These are phyloP conservation scores for Hyles euphorbiae DNA, from an alignment of 1,140 invertebrate species.

Conservation along the genomic window DNA sequence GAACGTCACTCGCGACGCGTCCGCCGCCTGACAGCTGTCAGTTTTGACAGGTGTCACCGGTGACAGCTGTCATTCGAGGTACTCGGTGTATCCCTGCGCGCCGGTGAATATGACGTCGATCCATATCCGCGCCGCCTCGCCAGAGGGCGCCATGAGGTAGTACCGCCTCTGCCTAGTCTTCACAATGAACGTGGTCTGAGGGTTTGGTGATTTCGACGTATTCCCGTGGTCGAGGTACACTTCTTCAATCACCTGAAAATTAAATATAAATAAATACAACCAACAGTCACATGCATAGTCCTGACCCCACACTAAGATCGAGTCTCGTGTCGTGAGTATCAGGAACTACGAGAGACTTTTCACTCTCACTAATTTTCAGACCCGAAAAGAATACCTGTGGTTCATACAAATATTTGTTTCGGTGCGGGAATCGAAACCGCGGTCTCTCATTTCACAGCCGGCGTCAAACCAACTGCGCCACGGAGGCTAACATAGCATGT, in stretches of 20 bases:
- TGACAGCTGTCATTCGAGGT: slow-evolving; percentile 47
- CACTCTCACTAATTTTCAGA: no score
- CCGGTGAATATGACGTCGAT: slow-evolving; percentile 90
- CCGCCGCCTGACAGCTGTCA: not conserved
- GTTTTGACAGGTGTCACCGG: not conserved
- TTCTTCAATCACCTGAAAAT: slow-evolving; percentile 92
- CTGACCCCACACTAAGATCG: no score
- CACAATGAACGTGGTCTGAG: slow-evolving; percentile 95
- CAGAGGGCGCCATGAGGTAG: slow-evolving; percentile 93
- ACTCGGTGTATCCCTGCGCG: slow-evolving; percentile 70
- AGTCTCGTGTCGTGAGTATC: no score
- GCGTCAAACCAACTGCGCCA: no score
- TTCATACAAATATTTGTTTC: no score
- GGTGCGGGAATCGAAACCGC: no score
- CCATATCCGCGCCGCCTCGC: slow-evolving; percentile 97
- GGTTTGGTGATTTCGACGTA: slow-evolving; percentile 92
- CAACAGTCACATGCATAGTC: no score
- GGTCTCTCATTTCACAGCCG: no score
- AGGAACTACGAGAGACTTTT: no score
- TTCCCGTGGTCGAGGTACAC: slow-evolving; percentile 97
- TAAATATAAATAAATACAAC: no score
- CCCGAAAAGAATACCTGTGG: no score
- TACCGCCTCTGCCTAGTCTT: slow-evolving; percentile 94
- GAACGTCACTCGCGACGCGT: not conserved
- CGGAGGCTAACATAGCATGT: no score